Conservation (phyloP, 1,140 invertebrate species). For the Campoletis sonorensis region DNA sequence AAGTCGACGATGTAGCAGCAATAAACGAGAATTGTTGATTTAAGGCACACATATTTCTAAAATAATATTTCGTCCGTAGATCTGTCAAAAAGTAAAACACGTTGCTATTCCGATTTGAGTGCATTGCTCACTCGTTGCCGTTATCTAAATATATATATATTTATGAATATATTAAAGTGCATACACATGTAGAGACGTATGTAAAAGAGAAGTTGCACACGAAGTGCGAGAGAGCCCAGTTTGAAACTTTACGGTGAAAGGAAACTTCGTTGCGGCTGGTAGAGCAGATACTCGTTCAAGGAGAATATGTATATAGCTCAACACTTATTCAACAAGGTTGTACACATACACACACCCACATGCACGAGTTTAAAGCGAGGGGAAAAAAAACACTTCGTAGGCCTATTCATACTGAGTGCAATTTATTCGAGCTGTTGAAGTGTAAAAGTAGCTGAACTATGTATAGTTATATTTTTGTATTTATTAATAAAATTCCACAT, state of each 20-base stretch:
- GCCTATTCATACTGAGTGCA: background rate
- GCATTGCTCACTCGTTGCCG: background rate
- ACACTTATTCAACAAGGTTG: background rate
- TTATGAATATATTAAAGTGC: background rate
- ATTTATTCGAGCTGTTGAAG: background rate
- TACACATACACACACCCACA: background rate
- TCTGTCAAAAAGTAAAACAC: no score
- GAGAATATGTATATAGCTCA: slow-evolving; percentile 55
- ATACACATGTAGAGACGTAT: background rate
- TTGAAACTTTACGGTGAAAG: slow-evolving; percentile 66
- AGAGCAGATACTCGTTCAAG: slow-evolving; percentile 71
- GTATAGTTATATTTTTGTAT: no score
- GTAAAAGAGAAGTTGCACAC: background rate
- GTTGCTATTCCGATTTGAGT: background rate
- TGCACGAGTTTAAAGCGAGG: slow-evolving; percentile 39
- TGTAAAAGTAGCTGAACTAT: background rate
- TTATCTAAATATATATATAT: background rate
- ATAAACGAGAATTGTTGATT: no score
- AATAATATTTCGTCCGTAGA: no score
- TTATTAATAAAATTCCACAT: no score
- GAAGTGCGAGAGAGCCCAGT: background rate
- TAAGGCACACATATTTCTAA: no score
- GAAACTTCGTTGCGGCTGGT: slow-evolving; percentile 58
- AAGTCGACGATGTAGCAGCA: no score
- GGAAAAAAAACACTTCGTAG: slow-evolving; percentile 45